These are phyloP conservation scores for Hippocampus abdominalis DNA, from an alignment of 2,113 vertebrate species.

Conservation along the genomic window DNA sequence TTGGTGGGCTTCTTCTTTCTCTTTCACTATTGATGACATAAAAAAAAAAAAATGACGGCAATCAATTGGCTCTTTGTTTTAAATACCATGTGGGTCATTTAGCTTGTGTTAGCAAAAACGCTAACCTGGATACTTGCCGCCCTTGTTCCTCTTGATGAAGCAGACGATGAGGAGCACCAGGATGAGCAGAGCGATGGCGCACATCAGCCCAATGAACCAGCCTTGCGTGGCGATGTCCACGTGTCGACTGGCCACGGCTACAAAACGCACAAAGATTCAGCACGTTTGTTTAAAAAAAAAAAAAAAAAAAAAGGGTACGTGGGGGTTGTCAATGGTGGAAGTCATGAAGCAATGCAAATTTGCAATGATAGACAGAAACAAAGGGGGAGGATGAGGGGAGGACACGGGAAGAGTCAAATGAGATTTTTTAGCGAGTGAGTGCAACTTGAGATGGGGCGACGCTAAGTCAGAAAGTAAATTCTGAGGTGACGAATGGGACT, in stretches of 20 bases:
- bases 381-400: neutral
- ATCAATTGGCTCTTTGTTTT: no score
- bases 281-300: neutral
- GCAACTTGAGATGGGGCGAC: no score
- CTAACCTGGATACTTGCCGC: slow-evolving; percentile 95
- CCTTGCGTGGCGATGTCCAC: slow-evolving; percentile 96
- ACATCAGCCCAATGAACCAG: slow-evolving; percentile 99
- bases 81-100: no score
- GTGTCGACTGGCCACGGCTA: slow-evolving; percentile 88
- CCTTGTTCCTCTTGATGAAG: slow-evolving; percentile 98
- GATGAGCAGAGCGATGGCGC: slow-evolving; percentile 93
- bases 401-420: neutral
- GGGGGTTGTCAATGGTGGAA: neutral
- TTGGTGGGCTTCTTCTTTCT: slow-evolving; percentile 96
- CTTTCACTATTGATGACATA: slow-evolving; percentile 79
- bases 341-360: no score
- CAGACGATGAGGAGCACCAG: slow-evolving; percentile 94
- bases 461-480: neutral
- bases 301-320: no score
- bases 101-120: no score
- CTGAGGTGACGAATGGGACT: neutral
- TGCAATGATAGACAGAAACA: no score
- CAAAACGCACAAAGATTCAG: slow-evolving; percentile 17
- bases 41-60: no score
- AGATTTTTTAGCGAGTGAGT: neutral